A percentile compares a stretch with the other conserved stretches of the same genome.
phyloP scores from a whole-genome alignment of 53 echinoderm and acorn worm species.

The Arbacia lixula region DNA sequence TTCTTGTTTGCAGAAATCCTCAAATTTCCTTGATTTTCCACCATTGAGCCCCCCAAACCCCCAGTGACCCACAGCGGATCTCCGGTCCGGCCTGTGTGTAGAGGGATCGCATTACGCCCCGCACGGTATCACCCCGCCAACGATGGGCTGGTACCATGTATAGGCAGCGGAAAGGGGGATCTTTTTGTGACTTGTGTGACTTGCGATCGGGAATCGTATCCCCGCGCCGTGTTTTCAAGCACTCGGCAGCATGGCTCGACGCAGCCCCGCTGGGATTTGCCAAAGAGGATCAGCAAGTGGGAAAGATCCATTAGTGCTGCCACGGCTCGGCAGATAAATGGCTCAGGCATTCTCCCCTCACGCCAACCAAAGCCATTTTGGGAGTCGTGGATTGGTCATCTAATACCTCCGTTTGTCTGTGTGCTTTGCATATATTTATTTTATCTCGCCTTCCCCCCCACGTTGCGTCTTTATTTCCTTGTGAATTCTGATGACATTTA shows the following conservation, averaged over 20 bases:
- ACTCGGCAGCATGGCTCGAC: slow-evolving; percentile 30
- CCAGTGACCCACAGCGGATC: neutral
- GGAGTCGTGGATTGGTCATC: slow-evolving; percentile 24
- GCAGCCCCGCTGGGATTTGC: slow-evolving; percentile 21
- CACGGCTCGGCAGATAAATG: slow-evolving; percentile 6
- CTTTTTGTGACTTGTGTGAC: no score
- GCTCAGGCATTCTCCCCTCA: neutral
- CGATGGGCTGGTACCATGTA: no score
- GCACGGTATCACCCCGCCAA: no score
- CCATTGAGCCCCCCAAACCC: neutral
- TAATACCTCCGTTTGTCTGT: slow-evolving; percentile 16
- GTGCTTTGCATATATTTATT: neutral
- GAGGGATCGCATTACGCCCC: slow-evolving; percentile 21
- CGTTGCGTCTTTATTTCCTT: no score
- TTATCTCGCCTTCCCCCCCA: neutral
- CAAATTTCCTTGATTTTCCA: neutral
- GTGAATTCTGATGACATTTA: no score
- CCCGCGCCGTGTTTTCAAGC: neutral
- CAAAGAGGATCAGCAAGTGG: slow-evolving; percentile 9
- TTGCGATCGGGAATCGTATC: no score
- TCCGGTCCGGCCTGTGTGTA: slow-evolving; percentile 2
- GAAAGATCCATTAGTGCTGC: slow-evolving; percentile 31
- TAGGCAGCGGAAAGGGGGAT: no score
- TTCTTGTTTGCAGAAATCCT: slow-evolving; percentile 31
- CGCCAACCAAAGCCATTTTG: slow-evolving; percentile 36